Base-by-base conservation (phyloP, 2,113 vertebrate species). In the Microcebus murinus region DNA sequence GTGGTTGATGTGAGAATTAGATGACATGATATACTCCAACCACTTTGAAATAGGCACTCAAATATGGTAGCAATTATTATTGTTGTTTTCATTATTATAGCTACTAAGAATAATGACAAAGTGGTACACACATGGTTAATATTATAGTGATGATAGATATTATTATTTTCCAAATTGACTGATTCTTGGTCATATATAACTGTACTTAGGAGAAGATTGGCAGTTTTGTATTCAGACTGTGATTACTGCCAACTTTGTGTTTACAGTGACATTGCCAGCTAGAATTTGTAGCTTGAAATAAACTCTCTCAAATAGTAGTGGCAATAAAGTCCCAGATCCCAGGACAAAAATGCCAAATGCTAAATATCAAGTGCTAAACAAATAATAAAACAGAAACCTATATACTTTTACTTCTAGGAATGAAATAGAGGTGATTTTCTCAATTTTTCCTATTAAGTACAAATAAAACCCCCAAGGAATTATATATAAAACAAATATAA, bases 211-310 rank as follows among this genome's bases (percentile, higher is more conserved):
- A 55, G 57, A 88, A 86, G 77, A 94, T 21, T 90, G 67, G 5
- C 55, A 63, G 45, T 80, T 12, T 96, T 74, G 34, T 71, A 79
- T 74, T 87, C 59, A 85, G 25, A n/a, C 52, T 27, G 0, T 85
- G 76, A 74, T 25, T 80, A 92, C 45, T 85, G 94, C 95, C 92
- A 96, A 77, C 59, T 90, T 94, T 85, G 79, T 93, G 80, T 97
- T 92, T 97, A 95, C 39, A 90, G 65, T 90, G 52, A 81, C 52
- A 94, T 18, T 77, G 80, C n/a, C 84, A 87, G 76, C 45, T 34
- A 84, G 84, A 90, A 92, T 95, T 59, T 87, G 34, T 79, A 94
- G 68, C 21, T 84, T 81, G 67, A 52, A 93, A 94, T 90, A 42
- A 34, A 87, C 42, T 73, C 65, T 90, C 87, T 95, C 87, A 87